Evolutionary conservation across 2,797 vertebrate species (phyloP).

Genomic region (Meriones psammophilus): DNA sequence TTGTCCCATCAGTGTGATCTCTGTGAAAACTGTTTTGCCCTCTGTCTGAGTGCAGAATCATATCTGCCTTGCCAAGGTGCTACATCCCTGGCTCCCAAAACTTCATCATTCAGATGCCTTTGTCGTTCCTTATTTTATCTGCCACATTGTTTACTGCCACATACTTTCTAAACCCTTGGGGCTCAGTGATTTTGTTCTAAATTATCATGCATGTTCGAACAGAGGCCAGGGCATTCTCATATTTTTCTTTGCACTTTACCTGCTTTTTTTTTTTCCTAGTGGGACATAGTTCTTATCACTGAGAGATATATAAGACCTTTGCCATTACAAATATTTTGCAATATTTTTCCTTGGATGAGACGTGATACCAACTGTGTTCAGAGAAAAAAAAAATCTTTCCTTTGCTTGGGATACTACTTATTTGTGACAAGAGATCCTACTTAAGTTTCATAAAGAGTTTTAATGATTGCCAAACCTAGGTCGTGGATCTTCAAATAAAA

Average conservation of each 20-base stretch:
- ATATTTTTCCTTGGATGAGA: neutral
- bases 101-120: neutral
- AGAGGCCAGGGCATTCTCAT: neutral
- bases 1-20: neutral
- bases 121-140: neutral
- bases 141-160: neutral
- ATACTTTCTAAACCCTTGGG: slow-evolving; percentile 21
- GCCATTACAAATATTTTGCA: neutral
- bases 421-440: neutral
- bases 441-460: neutral
- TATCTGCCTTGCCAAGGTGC: neutral
- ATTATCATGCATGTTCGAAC: slow-evolving; percentile 47
- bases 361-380: neutral
- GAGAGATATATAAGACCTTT: neutral
- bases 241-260: slow-evolving; percentile 25
- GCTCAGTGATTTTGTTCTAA: neutral
- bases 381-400: neutral
- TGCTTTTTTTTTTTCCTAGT: neutral
- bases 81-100: neutral
- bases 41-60: neutral
- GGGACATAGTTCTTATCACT: neutral
- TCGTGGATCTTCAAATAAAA: slow-evolving; percentile 49
- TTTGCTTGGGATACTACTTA: neutral
- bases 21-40: neutral
- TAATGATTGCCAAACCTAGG: slow-evolving; percentile 7